Percentiles rank a stretch among this genome's conserved stretches.
phyloP scores from a whole-genome alignment of 2,113 vertebrate species.

The Seriola quinqueradiata region DNA sequence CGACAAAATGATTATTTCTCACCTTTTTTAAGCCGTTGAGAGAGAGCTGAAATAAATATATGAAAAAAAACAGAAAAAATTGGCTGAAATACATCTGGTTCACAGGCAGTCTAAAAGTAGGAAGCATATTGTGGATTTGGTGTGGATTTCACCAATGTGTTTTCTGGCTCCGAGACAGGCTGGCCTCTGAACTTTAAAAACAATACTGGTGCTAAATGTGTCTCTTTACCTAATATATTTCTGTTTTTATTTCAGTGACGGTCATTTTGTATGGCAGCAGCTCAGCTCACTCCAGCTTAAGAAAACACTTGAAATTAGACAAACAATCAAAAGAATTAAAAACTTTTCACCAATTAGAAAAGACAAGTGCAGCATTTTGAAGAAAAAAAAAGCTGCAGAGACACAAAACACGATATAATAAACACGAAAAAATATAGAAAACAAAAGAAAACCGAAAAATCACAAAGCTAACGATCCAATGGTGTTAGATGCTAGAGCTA shows the following conservation, averaged over 20 bases:
- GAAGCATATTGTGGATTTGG: background rate
- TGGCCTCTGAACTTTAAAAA: conserved; percentile 7
- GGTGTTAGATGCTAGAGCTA: background rate
- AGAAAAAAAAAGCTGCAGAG: too few relatives aligned
- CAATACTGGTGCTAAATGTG: background rate
- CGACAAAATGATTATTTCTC: conserved; percentile 3
- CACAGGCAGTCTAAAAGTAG: conserved; percentile 13
- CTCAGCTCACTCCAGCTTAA: background rate
- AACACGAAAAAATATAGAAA: background rate
- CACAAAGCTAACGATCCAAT: background rate
- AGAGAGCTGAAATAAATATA: too few relatives aligned
- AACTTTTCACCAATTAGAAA: too few relatives aligned
- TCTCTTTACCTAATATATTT: background rate
- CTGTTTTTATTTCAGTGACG: background rate
- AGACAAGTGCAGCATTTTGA: too few relatives aligned
- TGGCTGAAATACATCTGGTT: background rate
- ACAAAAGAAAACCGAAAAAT: background rate
- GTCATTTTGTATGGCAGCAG: background rate
- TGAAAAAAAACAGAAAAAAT: background rate
- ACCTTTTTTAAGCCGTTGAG: background rate
- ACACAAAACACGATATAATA: background rate
- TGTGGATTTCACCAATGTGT: conserved; percentile 17
- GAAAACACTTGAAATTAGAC: too few relatives aligned
- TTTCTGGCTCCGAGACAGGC: background rate
- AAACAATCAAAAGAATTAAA: background rate